Conservation (phyloP, 2,888 invertebrate species). For the Pristionchus mayeri region DNA sequence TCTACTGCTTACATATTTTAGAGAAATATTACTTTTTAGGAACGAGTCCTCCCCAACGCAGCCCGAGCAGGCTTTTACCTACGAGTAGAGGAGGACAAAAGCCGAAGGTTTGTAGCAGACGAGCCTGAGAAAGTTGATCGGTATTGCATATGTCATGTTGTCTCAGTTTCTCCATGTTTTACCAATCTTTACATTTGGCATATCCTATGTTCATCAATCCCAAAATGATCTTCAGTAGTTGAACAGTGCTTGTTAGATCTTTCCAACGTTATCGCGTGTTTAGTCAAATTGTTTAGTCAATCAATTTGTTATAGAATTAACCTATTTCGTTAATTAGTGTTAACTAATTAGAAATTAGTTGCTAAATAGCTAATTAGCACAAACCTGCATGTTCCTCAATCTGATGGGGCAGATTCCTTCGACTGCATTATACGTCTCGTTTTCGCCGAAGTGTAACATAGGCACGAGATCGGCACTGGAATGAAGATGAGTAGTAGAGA, state of each 20-base stretch:
- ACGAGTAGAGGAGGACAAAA: background rate
- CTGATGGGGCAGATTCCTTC: background rate
- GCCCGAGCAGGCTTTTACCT: background rate
- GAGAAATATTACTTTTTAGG: background rate
- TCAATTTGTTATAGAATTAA: background rate
- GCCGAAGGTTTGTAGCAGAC: background rate
- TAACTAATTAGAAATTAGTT: background rate
- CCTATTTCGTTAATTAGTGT: background rate
- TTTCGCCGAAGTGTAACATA: slow-evolving; percentile 30
- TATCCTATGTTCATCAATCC: no score
- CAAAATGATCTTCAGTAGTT: no score
- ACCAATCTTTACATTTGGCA: no score
- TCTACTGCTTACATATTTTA: no score
- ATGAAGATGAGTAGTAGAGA: slow-evolving; percentile 2
- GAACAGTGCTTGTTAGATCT: no score
- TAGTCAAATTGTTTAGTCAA: no score
- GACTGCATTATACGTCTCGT: background rate
- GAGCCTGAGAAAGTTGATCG: background rate
- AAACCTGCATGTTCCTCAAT: slow-evolving; percentile 38
- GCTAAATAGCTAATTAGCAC: background rate
- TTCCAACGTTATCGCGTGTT: no score
- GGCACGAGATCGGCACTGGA: slow-evolving; percentile 26
- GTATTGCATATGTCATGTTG: no score
- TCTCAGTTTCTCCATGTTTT: no score
- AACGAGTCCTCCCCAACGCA: slow-evolving; percentile 27